phyloP scores from a whole-genome alignment of 2,797 vertebrate genomes.

The Pseudopleuronectes americanus region DNA sequence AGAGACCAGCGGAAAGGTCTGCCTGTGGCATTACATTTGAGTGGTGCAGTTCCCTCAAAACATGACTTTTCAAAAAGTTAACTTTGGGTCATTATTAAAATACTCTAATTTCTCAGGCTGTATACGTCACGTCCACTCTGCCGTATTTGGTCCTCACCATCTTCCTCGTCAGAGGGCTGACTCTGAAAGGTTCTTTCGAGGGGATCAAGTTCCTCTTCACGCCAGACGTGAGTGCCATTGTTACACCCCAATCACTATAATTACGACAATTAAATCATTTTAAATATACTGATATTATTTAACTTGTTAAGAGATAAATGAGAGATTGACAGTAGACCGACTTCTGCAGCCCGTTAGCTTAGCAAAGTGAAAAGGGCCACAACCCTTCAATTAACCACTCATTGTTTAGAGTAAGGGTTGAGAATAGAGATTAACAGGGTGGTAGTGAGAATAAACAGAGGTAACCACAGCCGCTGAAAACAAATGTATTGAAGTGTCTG shows the following conservation, averaged over 20 bases:
- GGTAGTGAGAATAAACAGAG: background rate
- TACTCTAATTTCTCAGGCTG: slow-evolving; percentile 81
- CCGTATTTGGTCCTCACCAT: slow-evolving; percentile 94
- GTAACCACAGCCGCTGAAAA: background rate
- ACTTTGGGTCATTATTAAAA: background rate
- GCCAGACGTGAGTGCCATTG: slow-evolving; percentile 85
- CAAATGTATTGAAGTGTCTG: background rate
- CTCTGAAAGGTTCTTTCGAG: slow-evolving; percentile 88
- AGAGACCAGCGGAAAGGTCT: slow-evolving; percentile 95
- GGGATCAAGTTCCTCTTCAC: slow-evolving; percentile 93
- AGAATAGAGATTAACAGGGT: background rate
- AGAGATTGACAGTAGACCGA: too few species aligned
- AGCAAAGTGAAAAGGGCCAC: too few species aligned
- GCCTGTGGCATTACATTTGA: background rate
- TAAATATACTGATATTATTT: too few species aligned
- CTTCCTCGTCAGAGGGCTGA: slow-evolving; percentile 93
- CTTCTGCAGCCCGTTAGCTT: too few species aligned
- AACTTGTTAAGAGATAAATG: too few species aligned
- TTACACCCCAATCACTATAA: background rate
- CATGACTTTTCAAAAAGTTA: background rate
- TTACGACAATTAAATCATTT: background rate
- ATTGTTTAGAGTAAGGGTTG: background rate
- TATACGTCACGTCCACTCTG: slow-evolving; percentile 94
- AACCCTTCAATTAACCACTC: too few species aligned
- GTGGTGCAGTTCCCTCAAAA: background rate